These are phyloP conservation scores for Apotomis betuletana DNA, from an alignment of 2,888 invertebrate species.

Conservation along the genomic window DNA sequence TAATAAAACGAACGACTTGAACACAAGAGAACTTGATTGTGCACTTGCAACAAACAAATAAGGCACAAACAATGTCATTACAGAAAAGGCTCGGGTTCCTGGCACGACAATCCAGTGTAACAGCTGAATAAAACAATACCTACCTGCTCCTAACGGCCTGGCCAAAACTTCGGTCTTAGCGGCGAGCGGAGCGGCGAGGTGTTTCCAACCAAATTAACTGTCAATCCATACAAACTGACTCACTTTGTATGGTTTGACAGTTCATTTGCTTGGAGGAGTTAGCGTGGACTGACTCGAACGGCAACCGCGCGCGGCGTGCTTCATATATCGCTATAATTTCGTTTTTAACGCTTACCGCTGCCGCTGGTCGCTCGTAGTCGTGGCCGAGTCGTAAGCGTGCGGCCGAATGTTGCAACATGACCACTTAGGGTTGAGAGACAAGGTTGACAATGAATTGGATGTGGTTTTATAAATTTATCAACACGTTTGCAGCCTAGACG, in stretches of 20 bases:
- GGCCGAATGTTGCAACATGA: conserved; percentile 45
- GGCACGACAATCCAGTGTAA: conserved; percentile 27
- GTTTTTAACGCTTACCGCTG: too few relatives aligned
- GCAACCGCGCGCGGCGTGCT: too few relatives aligned
- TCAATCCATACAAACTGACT: too few relatives aligned
- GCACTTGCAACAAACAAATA: conserved; percentile 23
- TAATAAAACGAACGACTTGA: conserved; percentile 25
- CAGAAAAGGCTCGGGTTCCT: conserved; percentile 34
- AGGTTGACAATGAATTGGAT: conserved; percentile 57
- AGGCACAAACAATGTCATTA: conserved; percentile 34
- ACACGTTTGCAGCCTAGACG: conserved; percentile 56
- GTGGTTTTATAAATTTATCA: conserved; percentile 50
- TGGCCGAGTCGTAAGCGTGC: not conserved
- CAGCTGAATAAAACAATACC: conserved; percentile 37
- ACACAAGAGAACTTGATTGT: conserved; percentile 29
- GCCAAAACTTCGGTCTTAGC: too few relatives aligned
- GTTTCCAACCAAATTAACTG: too few relatives aligned
- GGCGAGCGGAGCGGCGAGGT: too few relatives aligned
- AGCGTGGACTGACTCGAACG: too few relatives aligned
- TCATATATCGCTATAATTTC: too few relatives aligned
- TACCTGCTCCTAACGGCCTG: conserved; percentile 9
- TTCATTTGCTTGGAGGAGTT: too few relatives aligned
- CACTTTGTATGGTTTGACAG: too few relatives aligned
- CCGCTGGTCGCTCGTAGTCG: too few relatives aligned
- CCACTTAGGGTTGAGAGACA: conserved; percentile 48